These are phyloP conservation scores for Jordanella pulchra DNA, from an alignment of 2,797 vertebrate genomes.

Conservation along the genomic window DNA sequence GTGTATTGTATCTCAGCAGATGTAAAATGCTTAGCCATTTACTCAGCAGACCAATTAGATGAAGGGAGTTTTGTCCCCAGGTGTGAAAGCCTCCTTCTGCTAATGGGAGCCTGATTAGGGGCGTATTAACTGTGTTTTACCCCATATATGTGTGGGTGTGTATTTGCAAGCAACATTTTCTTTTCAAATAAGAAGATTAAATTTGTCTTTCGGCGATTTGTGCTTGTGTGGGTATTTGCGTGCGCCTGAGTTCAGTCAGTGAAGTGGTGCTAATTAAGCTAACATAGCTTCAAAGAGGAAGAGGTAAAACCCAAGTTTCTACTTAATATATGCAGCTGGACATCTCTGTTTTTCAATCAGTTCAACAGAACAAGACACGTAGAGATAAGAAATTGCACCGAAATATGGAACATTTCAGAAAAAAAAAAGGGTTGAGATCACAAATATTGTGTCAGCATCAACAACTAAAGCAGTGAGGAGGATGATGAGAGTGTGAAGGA, in stretches of 20 bases:
- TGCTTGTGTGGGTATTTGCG: conserved; percentile 33
- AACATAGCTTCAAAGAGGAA: conserved; percentile 29
- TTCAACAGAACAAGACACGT: conserved; percentile 54
- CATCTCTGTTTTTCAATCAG: conserved; percentile 49
- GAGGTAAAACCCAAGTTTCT: conserved; percentile 20
- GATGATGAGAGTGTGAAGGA: conserved; percentile 12
- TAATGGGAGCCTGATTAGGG: conserved; percentile 69
- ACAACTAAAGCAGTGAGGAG: conserved; percentile 10
- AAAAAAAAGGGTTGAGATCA: neutral
- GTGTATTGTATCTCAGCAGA: conserved; percentile 53
- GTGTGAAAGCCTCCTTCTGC: conserved; percentile 62
- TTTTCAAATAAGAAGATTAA: conserved; percentile 38
- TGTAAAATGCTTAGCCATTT: conserved; percentile 74
- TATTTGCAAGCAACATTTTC: neutral
- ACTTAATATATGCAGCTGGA: conserved; percentile 52
- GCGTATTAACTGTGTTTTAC: conserved; percentile 54
- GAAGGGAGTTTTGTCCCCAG: conserved; percentile 71
- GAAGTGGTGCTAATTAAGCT: conserved; percentile 53
- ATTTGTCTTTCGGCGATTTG: conserved; percentile 30
- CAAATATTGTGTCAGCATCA: conserved; percentile 21
- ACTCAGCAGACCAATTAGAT: conserved; percentile 81
- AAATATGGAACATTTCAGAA: neutral
- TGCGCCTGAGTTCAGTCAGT: conserved; percentile 24
- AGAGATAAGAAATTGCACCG: conserved; percentile 30
- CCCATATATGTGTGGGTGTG: conserved; percentile 15